Evolutionary conservation across 2,797 vertebrate species (phyloP).

Genomic region (Sebastes itinus): DNA sequence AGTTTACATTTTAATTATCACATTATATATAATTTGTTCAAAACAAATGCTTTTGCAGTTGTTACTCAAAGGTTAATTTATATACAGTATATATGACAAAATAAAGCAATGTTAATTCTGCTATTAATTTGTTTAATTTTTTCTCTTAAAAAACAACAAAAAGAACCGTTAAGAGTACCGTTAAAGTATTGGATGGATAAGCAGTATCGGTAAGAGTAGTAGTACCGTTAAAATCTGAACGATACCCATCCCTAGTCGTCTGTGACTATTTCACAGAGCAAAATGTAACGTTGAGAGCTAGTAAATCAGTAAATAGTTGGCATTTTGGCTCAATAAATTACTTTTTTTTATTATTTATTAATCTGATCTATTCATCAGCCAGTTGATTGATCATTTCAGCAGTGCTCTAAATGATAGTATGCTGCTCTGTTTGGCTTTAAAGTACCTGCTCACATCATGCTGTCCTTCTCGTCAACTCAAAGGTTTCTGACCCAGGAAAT

Average conservation of each 20-base stretch:
- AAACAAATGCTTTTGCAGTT: too few species aligned
- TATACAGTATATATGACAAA: too few species aligned
- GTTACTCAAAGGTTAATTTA: too few species aligned
- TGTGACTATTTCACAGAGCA: background rate
- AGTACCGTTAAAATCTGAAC: too few species aligned
- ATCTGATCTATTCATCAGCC: background rate
- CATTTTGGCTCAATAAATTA: background rate
- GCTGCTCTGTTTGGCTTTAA: background rate
- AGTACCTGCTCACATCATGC: background rate
- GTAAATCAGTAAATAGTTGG: background rate
- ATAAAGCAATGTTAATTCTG: too few species aligned
- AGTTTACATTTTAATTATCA: too few species aligned
- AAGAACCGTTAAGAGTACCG: too few species aligned
- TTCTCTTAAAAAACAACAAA: too few species aligned
- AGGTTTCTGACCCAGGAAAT: conserved; percentile 32
- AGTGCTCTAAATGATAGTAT: background rate
- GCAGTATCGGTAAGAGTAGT: too few species aligned
- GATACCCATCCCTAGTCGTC: background rate
- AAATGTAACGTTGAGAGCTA: background rate
- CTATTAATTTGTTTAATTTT: too few species aligned
- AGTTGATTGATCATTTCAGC: background rate
- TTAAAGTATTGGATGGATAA: too few species aligned
- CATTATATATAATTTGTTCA: too few species aligned
- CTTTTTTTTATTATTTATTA: background rate
- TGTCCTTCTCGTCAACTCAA: background rate